These are phyloP conservation scores for Ips nitidus DNA, from an alignment of 1,140 invertebrate species.

Conservation along the genomic window DNA sequence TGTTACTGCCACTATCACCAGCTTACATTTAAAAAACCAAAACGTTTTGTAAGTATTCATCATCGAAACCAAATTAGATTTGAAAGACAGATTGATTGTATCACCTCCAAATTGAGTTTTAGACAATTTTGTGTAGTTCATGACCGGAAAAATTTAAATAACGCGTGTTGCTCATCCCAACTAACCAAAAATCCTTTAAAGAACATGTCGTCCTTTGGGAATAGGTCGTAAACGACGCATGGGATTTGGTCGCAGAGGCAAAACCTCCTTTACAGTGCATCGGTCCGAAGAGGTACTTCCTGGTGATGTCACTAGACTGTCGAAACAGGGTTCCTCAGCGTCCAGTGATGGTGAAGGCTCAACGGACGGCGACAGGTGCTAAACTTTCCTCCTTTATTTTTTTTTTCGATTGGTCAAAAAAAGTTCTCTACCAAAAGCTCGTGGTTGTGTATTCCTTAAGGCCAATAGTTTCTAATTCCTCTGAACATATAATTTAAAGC, in stretches of 20 bases:
- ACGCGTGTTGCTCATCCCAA: neutral
- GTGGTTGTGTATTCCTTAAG: neutral
- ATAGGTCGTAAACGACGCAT: constrained; percentile 90
- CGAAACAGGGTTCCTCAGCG: constrained; percentile 82
- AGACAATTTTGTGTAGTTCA: too few relatives aligned
- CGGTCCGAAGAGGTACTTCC: constrained; percentile 93
- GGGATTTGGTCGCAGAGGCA: constrained; percentile 92
- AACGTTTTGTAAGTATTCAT: too few relatives aligned
- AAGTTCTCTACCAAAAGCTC: neutral
- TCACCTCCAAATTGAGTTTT: too few relatives aligned
- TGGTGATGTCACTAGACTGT: constrained; percentile 71
- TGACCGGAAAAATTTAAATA: neutral
- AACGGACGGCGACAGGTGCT: constrained; percentile 75
- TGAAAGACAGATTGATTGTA: too few relatives aligned
- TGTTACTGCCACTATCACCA: too few relatives aligned
- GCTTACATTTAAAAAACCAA: too few relatives aligned
- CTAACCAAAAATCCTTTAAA: neutral
- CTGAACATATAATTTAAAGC: too few relatives aligned
- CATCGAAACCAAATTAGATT: too few relatives aligned
- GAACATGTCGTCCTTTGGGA: neutral
- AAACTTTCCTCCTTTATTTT: neutral
- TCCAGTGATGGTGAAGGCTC: constrained; percentile 90
- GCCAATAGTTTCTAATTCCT: neutral
- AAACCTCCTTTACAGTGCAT: constrained; percentile 93
- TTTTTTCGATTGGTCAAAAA: neutral